phyloP scores from a whole-genome alignment of 2,797 vertebrate species.

The Sebastes miniatus region DNA sequence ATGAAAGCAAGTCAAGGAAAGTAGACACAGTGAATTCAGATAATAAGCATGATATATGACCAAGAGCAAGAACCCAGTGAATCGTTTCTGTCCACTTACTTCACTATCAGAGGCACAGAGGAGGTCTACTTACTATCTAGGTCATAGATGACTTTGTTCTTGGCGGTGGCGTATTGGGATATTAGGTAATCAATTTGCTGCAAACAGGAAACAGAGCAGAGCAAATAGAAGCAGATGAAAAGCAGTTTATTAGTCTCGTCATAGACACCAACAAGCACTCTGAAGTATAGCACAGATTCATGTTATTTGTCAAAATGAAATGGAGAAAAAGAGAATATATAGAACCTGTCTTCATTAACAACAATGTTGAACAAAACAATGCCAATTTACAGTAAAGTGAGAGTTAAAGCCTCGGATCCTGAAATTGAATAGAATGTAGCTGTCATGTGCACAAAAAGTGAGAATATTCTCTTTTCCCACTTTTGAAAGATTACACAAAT shows the following conservation, averaged over 20 bases:
- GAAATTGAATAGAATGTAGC: not conserved
- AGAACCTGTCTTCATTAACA: not conserved
- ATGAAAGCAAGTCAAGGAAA: conserved; percentile 39
- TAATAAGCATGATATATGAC: conserved; percentile 20
- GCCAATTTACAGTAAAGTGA: not conserved
- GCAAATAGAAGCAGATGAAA: conserved; percentile 13
- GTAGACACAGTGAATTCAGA: conserved; percentile 21
- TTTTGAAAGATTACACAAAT: not conserved
- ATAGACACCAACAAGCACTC: not conserved
- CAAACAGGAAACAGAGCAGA: conserved; percentile 52
- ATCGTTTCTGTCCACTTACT: conserved; percentile 26
- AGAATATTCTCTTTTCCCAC: not conserved
- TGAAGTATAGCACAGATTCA: not conserved
- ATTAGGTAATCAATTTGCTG: conserved; percentile 94
- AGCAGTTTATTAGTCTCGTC: not conserved
- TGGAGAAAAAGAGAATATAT: not conserved
- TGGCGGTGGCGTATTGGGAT: conserved; percentile 88
- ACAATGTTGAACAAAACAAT: not conserved
- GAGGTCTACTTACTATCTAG: conserved; percentile 89
- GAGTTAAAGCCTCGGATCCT: not conserved
- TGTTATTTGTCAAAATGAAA: not conserved
- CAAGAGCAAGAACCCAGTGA: conserved; percentile 9
- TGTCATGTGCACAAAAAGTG: not conserved
- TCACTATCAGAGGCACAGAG: conserved; percentile 16
- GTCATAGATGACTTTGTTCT: conserved; percentile 89